Base-by-base conservation (phyloP, 2,797 vertebrate species). In the Pyrocephalus nanus region DNA sequence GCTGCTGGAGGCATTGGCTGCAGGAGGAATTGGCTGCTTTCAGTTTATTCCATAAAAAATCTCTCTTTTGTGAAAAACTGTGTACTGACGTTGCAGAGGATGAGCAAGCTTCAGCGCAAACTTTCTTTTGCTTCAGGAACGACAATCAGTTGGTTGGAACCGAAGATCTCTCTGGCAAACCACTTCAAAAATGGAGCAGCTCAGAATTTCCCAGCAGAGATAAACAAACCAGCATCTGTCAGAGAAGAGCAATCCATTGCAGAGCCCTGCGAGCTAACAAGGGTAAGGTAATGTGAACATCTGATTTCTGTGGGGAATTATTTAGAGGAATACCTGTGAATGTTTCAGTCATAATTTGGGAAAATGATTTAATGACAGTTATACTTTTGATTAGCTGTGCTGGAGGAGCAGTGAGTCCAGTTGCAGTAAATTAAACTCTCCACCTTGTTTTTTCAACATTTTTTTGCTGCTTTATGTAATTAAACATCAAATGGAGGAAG, bases 71-170 rank as follows among this genome's bases (percentile, higher is more conserved):
- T 95, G 88, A 93, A 93, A 38, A 97, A 69, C 61, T 75, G 4
- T 93, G 96, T 91, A 60, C 85, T 55, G 60, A 88, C 76, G 77
- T 95, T 85, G 70, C 79, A 88, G 97, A 98, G 97, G 97, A 98
- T 98, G 98, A 99, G 97, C 96, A 97, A 97, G 94, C 98, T 98
- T 98, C 97, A 99, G 97, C 96, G 93, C 93, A 98, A 98, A 92
- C 94, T 98, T 97, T 97, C 98, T 96, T 97, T 97, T 97, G 86
- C 98, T 93, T 96, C 98, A 99, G 99, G 99, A 91, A 98, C 99
- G 38, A 98, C 99, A 57, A 99, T 99, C 77, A 99, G 98, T 96
- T 99, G 99, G 99, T 97, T 99, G 98, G 99, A 99, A 96, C 99
- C 99, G 94, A 99, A 99, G 97, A 97, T 99, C 92, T 98, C 98